Conservation (phyloP, 2,113 vertebrate genomes). For the Neodontobutis hainanensis region DNA sequence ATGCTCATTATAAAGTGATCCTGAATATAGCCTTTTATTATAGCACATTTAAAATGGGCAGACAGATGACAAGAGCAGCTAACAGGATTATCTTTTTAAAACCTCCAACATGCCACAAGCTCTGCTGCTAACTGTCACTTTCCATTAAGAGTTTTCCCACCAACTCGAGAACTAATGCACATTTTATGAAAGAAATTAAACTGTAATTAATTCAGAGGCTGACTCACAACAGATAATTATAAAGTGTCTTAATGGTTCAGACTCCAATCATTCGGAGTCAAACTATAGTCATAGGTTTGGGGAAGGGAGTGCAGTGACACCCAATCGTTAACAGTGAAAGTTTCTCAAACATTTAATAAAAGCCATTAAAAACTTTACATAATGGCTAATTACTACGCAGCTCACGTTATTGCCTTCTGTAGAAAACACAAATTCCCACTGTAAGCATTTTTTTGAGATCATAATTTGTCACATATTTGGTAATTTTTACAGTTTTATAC, state of each 20-base stretch:
- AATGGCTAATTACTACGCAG: background rate
- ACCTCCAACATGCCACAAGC: background rate
- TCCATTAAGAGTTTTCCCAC: conserved; percentile 2
- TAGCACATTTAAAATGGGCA: background rate
- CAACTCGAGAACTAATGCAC: conserved; percentile 6
- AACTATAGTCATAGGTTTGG: conserved; percentile 7
- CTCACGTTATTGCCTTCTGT: background rate
- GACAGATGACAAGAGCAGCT: background rate
- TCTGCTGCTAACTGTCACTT: conserved; percentile 9
- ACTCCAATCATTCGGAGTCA: conserved; percentile 33
- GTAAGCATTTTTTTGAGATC: no score
- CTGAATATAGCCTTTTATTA: background rate
- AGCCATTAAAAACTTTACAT: background rate
- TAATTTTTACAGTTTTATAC: no score
- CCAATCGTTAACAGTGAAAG: conserved; percentile 3
- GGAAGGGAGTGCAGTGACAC: background rate
- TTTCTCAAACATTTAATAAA: conserved; percentile 12
- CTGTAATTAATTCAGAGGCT: conserved; percentile 41
- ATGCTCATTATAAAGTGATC: background rate
- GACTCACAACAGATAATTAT: conserved; percentile 27
- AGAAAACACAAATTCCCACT: background rate
- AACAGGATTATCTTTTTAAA: background rate
- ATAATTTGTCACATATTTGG: no score
- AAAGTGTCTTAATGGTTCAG: conserved; percentile 24
- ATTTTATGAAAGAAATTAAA: conserved; percentile 46